A percentile compares a stretch with the other conserved stretches of the same genome.
Evolutionary conservation across 2,888 invertebrate species (phyloP).

Genomic region (Synanthedon tipuliformis): DNA sequence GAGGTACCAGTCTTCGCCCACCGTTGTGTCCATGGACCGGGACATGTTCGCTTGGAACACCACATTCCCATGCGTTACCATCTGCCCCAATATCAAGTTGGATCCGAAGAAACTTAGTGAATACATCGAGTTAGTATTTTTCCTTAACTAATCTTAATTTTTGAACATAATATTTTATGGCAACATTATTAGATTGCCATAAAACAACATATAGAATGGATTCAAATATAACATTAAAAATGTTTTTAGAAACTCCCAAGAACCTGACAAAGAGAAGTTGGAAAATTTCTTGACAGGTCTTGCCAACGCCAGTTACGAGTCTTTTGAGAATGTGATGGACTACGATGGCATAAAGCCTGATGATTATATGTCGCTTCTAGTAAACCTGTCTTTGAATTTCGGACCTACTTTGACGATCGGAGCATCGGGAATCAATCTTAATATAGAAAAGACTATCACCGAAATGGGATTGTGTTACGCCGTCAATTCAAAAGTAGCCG

Average conservation of each 20-base stretch:
- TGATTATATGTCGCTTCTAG: constrained; percentile 67
- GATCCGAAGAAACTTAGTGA: constrained; percentile 63
- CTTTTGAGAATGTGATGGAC: constrained; percentile 67
- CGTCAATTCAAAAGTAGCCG: constrained; percentile 74
- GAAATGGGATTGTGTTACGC: constrained; percentile 79
- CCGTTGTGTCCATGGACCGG: constrained; percentile 79
- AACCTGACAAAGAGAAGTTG: constrained; percentile 63
- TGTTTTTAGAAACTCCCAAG: constrained; percentile 27
- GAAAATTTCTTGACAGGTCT: constrained; percentile 67
- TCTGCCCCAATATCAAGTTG: constrained; percentile 73
- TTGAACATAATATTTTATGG: too few species aligned
- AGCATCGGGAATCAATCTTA: constrained; percentile 58
- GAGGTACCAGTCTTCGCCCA: constrained; percentile 77
- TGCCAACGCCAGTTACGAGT: constrained; percentile 71
- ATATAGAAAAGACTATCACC: constrained; percentile 71
- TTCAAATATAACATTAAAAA: too few species aligned
- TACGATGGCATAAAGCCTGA: constrained; percentile 68
- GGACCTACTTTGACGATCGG: constrained; percentile 66
- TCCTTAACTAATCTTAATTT: too few species aligned
- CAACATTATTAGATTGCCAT: too few species aligned
- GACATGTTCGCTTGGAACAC: constrained; percentile 80
- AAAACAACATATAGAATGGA: too few species aligned
- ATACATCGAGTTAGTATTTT: constrained; percentile 56
- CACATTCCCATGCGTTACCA: constrained; percentile 75
- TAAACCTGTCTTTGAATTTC: constrained; percentile 62